Base-by-base conservation (phyloP, 2,888 invertebrate genomes). In the Tipula confusa region DNA sequence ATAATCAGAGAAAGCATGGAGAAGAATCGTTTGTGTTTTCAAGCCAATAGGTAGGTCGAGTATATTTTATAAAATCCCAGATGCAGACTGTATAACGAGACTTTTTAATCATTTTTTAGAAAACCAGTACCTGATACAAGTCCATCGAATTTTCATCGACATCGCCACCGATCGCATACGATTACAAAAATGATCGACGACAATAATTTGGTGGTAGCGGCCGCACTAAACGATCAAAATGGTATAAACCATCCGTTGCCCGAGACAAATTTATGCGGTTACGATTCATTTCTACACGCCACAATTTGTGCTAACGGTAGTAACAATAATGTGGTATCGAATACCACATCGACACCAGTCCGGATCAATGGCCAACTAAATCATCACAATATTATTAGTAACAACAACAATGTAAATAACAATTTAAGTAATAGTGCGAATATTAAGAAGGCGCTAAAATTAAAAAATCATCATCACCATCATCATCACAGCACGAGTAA, bases 1-100 rank as follows among this genome's bases (percentile, higher is more conserved):
- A 94, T 96, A 87, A 95, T 96, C 88, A 94, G 96, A 89, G 95
- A 95, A 86, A 96, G 96, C 90, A 96, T 97, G 96, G 96, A 96
- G 89, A 96, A 95, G 90, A 96, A 95, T 90, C 95, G 95, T 89
- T 91, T 95, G 92, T 94, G 94, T 93, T 95, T 95, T 93, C 94
- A 95, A 92, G 92, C 94, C 89, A 92, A 93, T 88, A 94, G 95
- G 95, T 95, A 89, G 88, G 90, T 82, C 4, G 36, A 36, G 4
- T 82, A 9, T 31, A 33, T 82, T 82, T 82, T 15, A 82, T n/a
- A n/a, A n/a, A n/a, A 36, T 36, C 1, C 24, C 24, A 64, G 24
- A 24, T 7, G 24, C 18, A 43, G 2, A 4, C 64, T 24, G 7
- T 64, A 80, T 80, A 80, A 80, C 80, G 15, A 80, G 31, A 29